A percentile compares a stretch with the other conserved stretches of the same genome.
These are phyloP conservation scores for Eueremaeus valkanovi DNA, from an alignment of 2,888 invertebrate genomes.

Conservation along the genomic window DNA sequence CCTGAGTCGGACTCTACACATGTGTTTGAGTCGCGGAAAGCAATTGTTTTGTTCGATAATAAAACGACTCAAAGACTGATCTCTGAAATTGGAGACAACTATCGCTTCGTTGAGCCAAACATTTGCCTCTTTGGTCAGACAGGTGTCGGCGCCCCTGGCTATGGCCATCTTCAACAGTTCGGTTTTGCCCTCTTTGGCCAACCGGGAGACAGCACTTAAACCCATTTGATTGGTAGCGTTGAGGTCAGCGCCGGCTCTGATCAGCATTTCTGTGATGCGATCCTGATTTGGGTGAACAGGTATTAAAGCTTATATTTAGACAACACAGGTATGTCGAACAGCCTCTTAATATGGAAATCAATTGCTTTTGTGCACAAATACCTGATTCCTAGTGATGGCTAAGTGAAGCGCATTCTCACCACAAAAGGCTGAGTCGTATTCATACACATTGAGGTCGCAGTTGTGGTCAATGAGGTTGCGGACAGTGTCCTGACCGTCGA, in stretches of 20 bases:
- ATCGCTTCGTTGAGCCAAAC: neutral
- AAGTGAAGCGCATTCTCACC: constrained; percentile 40
- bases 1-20: constrained; percentile 36
- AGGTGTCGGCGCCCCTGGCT: constrained; percentile 11
- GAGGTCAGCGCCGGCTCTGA: constrained; percentile 36
- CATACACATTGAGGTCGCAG: constrained; percentile 22
- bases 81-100: neutral
- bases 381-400: constrained; percentile 35
- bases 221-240: constrained; percentile 24
- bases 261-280: constrained; percentile 38
- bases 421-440: constrained; percentile 21
- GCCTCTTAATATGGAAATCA: no score
- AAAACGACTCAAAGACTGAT: constrained; percentile 19
- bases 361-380: no score
- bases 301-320: no score
- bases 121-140: neutral
- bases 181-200: constrained; percentile 42
- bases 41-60: constrained; percentile 5
- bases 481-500: constrained; percentile 36
- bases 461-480: constrained; percentile 40
- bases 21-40: constrained; percentile 39
- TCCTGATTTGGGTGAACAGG: no score
- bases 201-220: constrained; percentile 19
- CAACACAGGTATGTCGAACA: no score
- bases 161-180: constrained; percentile 38